These are phyloP conservation scores for Anguilla japonica DNA, from an alignment of 2,113 vertebrate genomes.

Conservation along the genomic window DNA sequence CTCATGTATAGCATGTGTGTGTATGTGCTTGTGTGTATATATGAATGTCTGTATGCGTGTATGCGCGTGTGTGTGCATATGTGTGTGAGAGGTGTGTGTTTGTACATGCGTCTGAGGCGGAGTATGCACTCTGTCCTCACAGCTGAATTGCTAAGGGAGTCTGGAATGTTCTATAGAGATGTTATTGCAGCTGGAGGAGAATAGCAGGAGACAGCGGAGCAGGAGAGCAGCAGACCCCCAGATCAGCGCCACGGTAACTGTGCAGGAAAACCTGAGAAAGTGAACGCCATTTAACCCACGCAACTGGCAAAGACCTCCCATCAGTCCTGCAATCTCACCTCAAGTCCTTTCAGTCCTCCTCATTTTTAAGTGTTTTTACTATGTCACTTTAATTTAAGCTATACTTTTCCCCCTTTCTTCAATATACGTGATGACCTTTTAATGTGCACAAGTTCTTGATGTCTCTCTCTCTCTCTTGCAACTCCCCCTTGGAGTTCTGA, in stretches of 20 bases:
- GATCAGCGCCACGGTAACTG: constrained; percentile 23
- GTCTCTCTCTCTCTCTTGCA: not conserved
- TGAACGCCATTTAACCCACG: not conserved
- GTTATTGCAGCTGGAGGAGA: constrained; percentile 48
- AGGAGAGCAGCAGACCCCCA: not conserved
- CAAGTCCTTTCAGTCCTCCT: not conserved
- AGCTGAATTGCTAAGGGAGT: not conserved
- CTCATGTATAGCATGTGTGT: no score
- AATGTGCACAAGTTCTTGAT: not conserved
- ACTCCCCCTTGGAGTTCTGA: not conserved
- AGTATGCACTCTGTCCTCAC: not conserved
- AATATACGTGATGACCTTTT: not conserved
- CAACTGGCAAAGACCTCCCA: constrained; percentile 10
- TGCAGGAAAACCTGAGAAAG: constrained; percentile 21
- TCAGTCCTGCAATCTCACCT: not conserved
- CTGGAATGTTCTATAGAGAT: constrained; percentile 31
- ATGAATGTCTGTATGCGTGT: no score
- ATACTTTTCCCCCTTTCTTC: not conserved
- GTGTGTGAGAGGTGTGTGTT: no score
- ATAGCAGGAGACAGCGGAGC: constrained; percentile 37
- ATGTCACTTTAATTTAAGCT: not conserved
- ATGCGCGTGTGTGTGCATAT: no score
- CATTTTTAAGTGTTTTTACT: not conserved
- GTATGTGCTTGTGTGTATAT: no score
- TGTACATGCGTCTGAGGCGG: not conserved